Conservation (phyloP, 2,888 invertebrate genomes). For the Tipula unca region DNA sequence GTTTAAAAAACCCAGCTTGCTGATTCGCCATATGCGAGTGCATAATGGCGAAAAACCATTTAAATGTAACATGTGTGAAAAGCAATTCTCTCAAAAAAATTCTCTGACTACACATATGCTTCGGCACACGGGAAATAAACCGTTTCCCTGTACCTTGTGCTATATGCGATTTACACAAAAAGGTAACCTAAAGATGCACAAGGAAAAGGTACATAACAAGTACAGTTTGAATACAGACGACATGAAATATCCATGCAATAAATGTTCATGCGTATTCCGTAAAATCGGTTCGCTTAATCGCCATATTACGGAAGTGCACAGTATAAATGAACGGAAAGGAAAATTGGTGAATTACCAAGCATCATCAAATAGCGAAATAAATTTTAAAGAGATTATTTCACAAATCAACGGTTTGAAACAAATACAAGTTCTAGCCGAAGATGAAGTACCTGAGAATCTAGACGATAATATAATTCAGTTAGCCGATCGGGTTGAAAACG, state of each 20-base stretch:
- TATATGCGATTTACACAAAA: not conserved
- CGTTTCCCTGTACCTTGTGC: not conserved
- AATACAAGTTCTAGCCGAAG: not conserved
- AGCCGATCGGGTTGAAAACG: slow-evolving; percentile 17
- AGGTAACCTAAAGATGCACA: slow-evolving; percentile 14
- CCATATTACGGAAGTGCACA: slow-evolving; percentile 27
- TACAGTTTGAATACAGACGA: not conserved
- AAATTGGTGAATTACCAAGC: not conserved
- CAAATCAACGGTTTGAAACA: not conserved
- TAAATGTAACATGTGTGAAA: slow-evolving; percentile 25
- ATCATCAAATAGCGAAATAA: not conserved
- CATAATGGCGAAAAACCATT: slow-evolving; percentile 28
- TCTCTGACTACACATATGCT: not conserved
- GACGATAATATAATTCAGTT: not conserved
- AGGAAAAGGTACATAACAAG: not conserved
- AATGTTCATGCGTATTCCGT: slow-evolving; percentile 26
- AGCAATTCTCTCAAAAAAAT: not conserved
- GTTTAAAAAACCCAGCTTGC: not conserved
- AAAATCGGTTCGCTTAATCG: slow-evolving; percentile 29
- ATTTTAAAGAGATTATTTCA: not conserved
- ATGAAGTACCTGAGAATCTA: not conserved
- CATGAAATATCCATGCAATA: not conserved
- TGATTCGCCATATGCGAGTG: slow-evolving; percentile 28
- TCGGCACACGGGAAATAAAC: not conserved
- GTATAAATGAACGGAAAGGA: not conserved